A percentile compares a stretch with the other conserved stretches of the same genome.
phyloP scores from a whole-genome alignment of 1,140 invertebrate genomes.

The Pachyrhynchus sulphureomaculatus region DNA sequence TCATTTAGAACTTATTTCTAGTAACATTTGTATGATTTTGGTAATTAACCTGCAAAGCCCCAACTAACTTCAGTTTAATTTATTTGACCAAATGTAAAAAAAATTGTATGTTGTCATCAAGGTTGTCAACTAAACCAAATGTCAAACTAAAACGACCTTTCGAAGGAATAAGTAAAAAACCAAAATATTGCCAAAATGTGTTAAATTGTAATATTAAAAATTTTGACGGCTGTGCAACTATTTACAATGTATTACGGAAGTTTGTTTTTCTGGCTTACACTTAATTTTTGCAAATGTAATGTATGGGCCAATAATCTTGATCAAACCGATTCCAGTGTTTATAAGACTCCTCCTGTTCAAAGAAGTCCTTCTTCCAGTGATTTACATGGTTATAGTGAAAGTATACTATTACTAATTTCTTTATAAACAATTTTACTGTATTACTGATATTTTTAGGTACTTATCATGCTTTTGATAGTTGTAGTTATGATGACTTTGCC shows the following conservation, averaged over 20 bases:
- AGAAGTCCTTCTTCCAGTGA: constrained; percentile 22
- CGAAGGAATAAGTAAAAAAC: no score
- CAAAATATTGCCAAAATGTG: no score
- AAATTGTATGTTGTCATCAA: no score
- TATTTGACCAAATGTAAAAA: no score
- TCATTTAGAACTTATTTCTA: no score
- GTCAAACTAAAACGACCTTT: no score
- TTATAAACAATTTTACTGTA: background rate
- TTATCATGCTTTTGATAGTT: constrained; percentile 50
- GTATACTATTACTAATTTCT: constrained; percentile 12
- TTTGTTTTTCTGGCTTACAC: constrained; percentile 42
- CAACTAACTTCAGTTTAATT: no score
- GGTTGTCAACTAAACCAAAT: no score
- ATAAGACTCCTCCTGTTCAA: constrained; percentile 25
- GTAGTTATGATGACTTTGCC: constrained; percentile 67
- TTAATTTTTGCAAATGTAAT: constrained; percentile 24
- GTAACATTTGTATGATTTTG: no score
- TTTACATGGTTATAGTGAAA: constrained; percentile 11
- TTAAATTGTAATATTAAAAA: no score
- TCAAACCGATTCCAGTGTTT: background rate
- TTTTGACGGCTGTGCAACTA: no score
- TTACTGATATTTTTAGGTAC: constrained; percentile 40
- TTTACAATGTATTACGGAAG: constrained; percentile 23
- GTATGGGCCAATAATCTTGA: constrained; percentile 10
- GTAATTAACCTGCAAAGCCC: no score